Percentiles rank a stretch among this genome's conserved stretches.
These are phyloP conservation scores for Pangasianodon gigas DNA, from an alignment of 2,113 vertebrate genomes.

Conservation along the genomic window DNA sequence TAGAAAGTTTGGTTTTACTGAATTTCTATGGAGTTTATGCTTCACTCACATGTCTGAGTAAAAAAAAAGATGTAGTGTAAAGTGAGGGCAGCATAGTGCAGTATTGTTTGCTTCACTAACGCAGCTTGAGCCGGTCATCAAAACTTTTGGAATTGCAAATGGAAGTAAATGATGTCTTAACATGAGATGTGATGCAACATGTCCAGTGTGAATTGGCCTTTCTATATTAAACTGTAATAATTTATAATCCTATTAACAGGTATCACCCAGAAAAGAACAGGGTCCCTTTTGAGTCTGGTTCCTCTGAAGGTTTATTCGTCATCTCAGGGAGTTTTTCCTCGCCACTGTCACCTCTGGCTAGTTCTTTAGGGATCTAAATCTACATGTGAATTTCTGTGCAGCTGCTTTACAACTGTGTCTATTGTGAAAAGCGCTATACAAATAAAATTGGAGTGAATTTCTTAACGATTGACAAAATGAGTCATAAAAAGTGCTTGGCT, in stretches of 20 bases:
- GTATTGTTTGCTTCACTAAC: not conserved
- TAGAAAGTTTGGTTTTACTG: not conserved
- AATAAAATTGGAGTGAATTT: not conserved
- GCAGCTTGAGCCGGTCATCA: not conserved
- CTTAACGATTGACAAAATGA: constrained; percentile 53
- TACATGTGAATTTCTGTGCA: not conserved
- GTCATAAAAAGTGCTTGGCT: constrained; percentile 58
- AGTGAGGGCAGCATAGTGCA: not conserved
- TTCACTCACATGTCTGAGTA: not conserved
- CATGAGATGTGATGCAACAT: not conserved
- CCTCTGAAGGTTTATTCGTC: not conserved
- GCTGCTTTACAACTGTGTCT: not conserved
- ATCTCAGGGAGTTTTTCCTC: not conserved
- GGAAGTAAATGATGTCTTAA: not conserved
- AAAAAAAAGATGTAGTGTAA: not conserved
- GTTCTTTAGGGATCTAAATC: not conserved
- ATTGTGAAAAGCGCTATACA: not conserved
- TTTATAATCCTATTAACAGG: not conserved
- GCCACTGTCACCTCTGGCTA: too few species aligned
- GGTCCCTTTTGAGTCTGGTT: not conserved
- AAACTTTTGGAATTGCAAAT: not conserved
- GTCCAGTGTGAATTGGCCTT: not conserved
- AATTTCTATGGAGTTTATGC: not conserved
- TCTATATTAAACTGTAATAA: not conserved
- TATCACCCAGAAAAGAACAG: not conserved